These are phyloP conservation scores for Drosophila putrida DNA, from an alignment of 2,888 invertebrate species.

Conservation along the genomic window DNA sequence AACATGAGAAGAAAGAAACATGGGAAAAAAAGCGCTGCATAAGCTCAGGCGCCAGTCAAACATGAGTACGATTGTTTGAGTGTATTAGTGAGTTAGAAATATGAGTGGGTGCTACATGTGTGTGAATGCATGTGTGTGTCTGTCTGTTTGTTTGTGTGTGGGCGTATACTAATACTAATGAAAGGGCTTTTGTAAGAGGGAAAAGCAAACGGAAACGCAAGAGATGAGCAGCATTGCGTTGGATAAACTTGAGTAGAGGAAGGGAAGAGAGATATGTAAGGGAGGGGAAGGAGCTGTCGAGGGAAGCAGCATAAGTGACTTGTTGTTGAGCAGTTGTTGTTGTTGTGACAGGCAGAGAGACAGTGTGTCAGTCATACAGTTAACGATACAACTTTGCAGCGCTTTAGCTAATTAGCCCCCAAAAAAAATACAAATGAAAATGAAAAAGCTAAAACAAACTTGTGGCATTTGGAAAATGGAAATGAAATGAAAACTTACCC, in stretches of 20 bases:
- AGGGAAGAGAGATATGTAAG: background rate
- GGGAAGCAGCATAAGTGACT: slow-evolving; percentile 15
- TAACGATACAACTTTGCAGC: slow-evolving; percentile 19
- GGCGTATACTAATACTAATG: slow-evolving; percentile 66
- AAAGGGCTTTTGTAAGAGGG: slow-evolving; percentile 48
- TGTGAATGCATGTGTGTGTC: slow-evolving; percentile 5
- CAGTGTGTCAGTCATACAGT: slow-evolving; percentile 10
- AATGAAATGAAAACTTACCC: slow-evolving; percentile 86
- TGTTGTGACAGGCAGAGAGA: slow-evolving; percentile 3
- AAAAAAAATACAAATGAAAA: background rate
- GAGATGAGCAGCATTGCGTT: slow-evolving; percentile 49
- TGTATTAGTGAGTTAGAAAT: slow-evolving; percentile 35
- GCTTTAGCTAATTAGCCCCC: slow-evolving; percentile 45
- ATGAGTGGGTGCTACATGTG: background rate
- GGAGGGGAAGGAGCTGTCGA: background rate
- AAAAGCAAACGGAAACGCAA: slow-evolving; percentile 49
- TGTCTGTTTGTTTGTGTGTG: slow-evolving; percentile 7
- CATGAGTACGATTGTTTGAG: slow-evolving; percentile 44
- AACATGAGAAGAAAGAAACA: slow-evolving; percentile 12
- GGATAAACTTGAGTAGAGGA: slow-evolving; percentile 11
- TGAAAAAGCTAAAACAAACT: background rate
- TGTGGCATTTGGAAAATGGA: slow-evolving; percentile 25
- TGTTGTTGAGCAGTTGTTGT: slow-evolving; percentile 15
- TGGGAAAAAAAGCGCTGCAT: slow-evolving; percentile 55
- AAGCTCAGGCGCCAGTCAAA: slow-evolving; percentile 58